phyloP scores from a whole-genome alignment of 2,113 vertebrate species.

The Psittacara wagleri region DNA sequence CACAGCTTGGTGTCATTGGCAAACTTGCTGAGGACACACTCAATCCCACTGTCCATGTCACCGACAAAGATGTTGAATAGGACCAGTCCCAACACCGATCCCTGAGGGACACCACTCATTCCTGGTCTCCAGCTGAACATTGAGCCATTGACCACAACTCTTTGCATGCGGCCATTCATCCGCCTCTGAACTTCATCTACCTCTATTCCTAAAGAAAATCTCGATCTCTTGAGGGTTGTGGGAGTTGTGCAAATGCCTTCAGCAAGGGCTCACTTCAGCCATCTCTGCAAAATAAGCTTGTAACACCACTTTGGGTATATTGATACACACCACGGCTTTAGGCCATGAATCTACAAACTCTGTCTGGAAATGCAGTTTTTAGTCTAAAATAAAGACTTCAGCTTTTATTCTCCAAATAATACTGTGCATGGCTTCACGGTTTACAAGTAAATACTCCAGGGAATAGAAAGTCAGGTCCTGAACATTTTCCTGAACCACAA shows the following conservation, averaged over 20 bases:
- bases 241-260: not conserved
- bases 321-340: not conserved
- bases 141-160: too few species aligned
- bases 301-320: not conserved
- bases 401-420: not conserved
- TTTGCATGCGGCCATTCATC: not conserved
- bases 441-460: not conserved
- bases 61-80: too few species aligned
- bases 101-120: too few species aligned
- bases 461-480: not conserved
- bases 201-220: not conserved
- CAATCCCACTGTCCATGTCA: too few species aligned
- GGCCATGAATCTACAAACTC: not conserved
- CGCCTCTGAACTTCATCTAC: not conserved
- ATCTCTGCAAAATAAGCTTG: not conserved
- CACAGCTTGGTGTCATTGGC: too few species aligned
- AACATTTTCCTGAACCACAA: constrained; percentile 16
- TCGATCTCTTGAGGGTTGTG: not conserved
- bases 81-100: too few species aligned
- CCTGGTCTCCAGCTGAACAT: too few species aligned
- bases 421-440: not conserved
- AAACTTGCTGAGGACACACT: too few species aligned
- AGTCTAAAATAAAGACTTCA: not conserved
- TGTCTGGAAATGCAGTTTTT: not conserved
- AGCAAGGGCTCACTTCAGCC: not conserved